Base-by-base conservation (phyloP, 2,888 invertebrate genomes). In the Drosophila tanythrix region DNA sequence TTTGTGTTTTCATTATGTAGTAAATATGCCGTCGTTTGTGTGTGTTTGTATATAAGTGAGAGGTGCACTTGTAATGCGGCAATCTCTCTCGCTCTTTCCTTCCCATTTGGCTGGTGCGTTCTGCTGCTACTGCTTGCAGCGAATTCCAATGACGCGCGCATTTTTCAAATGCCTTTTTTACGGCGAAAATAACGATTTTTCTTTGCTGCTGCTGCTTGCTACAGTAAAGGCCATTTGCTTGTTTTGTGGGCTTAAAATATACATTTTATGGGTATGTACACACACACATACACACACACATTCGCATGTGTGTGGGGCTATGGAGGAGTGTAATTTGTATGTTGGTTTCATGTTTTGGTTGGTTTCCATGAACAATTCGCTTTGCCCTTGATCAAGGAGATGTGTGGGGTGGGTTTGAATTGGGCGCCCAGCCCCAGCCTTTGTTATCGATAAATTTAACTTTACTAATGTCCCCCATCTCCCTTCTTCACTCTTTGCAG, bases 111-210 rank as follows among this genome's bases (percentile, higher is more conserved):
- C 51, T 69, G 62, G 64, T 79, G 67, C 81, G 72, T 82, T 76
- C 55, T 68, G 53, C 62, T 77, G 75, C 76, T 83, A 86, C 90
- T 89, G 89, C 89, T 84, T 87, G 75, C 79, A 86, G 90, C 90
- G 85, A 85, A 85, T 87, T 87, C 83, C 73, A 81, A 81, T 79
- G 81, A 79, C 82, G 90, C 86, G 90, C 88, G 86, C 90, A 88
- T 88, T 87, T 88, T 87, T 87, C 81, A 87, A 87, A 88, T 85
- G 86, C 36, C 68, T 75, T 79, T 85, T 82, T 79, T 89, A 90
- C 86, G 84, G 89, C 90, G 88, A 88, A 87, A 89, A 83, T 87
- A 87, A 87, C 88, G 90, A 87, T 88, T 87, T 87, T 89, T 88
- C 75, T 71, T 74, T 57, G 66, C 60, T 53, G 64, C 63, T 55